These are phyloP conservation scores for Oreochromis mossambicus DNA, from an alignment of 2,797 vertebrate genomes.

Conservation along the genomic window DNA sequence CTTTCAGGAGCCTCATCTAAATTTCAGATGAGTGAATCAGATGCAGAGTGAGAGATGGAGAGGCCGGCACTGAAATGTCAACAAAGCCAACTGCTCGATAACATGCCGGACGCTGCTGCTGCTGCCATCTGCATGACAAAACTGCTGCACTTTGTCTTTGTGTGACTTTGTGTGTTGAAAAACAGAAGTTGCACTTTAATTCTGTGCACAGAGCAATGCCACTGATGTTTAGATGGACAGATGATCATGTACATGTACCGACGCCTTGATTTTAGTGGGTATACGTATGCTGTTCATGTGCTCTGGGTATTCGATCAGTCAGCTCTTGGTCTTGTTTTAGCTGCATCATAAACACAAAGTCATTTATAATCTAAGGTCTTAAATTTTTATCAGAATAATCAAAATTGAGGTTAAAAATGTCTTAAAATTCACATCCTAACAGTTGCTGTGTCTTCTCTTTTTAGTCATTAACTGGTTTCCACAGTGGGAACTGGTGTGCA, in stretches of 20 bases:
- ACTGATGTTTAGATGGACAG: not conserved
- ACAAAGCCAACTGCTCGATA: slow-evolving; percentile 59
- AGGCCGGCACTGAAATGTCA: slow-evolving; percentile 58
- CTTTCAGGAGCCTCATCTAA: slow-evolving; percentile 39
- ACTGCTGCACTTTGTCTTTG: not conserved
- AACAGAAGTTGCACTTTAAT: not conserved
- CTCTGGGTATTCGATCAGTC: not conserved
- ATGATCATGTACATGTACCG: not conserved
- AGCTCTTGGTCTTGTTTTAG: not conserved
- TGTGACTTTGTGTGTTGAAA: not conserved
- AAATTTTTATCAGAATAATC: not conserved
- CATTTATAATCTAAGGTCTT: not conserved
- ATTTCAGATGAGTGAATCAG: slow-evolving; percentile 61
- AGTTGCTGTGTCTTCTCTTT: not conserved
- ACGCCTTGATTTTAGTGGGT: not conserved
- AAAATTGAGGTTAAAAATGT: not conserved
- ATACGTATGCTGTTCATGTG: not conserved
- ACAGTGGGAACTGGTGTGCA: not conserved
- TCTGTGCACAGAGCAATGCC: not conserved
- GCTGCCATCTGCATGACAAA: slow-evolving; percentile 38
- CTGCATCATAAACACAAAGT: not conserved
- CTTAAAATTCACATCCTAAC: not conserved
- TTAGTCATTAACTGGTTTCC: not conserved
- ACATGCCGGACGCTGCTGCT: not conserved
- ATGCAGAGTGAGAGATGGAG: slow-evolving; percentile 46